A percentile compares a stretch with the other conserved stretches of the same genome.
Conservation (phyloP, 2,888 invertebrate species). For the Ectropis crepuscularia region DNA sequence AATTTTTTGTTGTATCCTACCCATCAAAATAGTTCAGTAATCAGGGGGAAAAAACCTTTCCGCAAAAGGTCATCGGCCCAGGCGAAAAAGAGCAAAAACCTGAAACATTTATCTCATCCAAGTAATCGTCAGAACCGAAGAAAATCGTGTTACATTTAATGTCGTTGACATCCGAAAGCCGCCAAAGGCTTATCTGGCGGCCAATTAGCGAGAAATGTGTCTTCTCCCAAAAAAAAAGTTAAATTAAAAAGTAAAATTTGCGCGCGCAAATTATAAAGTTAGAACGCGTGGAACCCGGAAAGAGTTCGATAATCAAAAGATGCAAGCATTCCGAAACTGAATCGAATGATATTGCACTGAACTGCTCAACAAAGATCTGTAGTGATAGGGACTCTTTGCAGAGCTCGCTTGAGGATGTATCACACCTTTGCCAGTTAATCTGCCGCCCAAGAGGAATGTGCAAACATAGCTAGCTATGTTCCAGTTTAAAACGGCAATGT, state of each 20-base stretch:
- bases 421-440: too few species aligned
- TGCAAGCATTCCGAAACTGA: background rate
- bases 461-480: too few species aligned
- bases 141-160: constrained; percentile 41
- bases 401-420: too few species aligned
- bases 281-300: constrained; percentile 26
- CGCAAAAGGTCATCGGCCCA: constrained; percentile 46
- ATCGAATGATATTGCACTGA: background rate
- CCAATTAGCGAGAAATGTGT: constrained; percentile 57
- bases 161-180: constrained; percentile 38
- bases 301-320: background rate
- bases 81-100: constrained; percentile 17
- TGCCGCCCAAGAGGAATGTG: too few species aligned
- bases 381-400: too few species aligned
- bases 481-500: too few species aligned
- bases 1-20: too few species aligned
- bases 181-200: constrained; percentile 53
- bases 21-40: constrained; percentile 2
- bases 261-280: constrained; percentile 30
- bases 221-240: constrained; percentile 32
- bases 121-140: constrained; percentile 47
- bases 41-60: constrained; percentile 38
- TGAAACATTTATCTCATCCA: constrained; percentile 41
- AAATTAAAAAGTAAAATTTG: constrained; percentile 20
- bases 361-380: too few species aligned